Evolutionary conservation across 2,888 invertebrate genomes (phyloP).

Genomic region (Perizoma flavofasciatum): DNA sequence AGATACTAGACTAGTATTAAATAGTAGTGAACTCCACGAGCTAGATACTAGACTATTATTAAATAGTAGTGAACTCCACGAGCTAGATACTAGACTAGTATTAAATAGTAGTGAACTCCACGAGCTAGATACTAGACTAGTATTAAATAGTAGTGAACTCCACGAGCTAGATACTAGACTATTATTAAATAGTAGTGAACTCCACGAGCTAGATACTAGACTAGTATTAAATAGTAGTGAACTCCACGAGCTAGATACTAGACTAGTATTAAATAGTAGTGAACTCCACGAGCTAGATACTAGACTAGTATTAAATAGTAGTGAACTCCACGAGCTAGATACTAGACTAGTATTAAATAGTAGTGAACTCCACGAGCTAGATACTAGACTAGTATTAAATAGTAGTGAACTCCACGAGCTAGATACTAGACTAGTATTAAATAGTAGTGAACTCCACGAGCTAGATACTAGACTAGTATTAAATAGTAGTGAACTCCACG

Average conservation of each 20-base stretch:
- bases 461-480: too few relatives aligned
- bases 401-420: slow-evolving; percentile 88
- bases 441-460: slow-evolving; percentile 87
- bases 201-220: slow-evolving; percentile 93
- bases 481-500: slow-evolving; percentile 86
- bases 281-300: slow-evolving; percentile 93
- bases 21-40: slow-evolving; percentile 87
- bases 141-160: slow-evolving; percentile 81
- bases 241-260: slow-evolving; percentile 94
- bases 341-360: too few relatives aligned
- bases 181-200: slow-evolving; percentile 76
- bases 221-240: slow-evolving; percentile 49
- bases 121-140: slow-evolving; percentile 94
- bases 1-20: too few relatives aligned
- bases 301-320: too few relatives aligned
- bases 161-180: slow-evolving; percentile 94
- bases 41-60: too few relatives aligned
- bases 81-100: too few relatives aligned
- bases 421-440: too few relatives aligned
- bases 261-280: too few relatives aligned
- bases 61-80: slow-evolving; percentile 86
- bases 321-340: slow-evolving; percentile 91
- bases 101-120: slow-evolving; percentile 83
- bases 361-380: slow-evolving; percentile 89
- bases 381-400: too few relatives aligned